These are phyloP conservation scores for Scaptomyza reducta DNA, from an alignment of 2,888 invertebrate species.

Conservation along the genomic window DNA sequence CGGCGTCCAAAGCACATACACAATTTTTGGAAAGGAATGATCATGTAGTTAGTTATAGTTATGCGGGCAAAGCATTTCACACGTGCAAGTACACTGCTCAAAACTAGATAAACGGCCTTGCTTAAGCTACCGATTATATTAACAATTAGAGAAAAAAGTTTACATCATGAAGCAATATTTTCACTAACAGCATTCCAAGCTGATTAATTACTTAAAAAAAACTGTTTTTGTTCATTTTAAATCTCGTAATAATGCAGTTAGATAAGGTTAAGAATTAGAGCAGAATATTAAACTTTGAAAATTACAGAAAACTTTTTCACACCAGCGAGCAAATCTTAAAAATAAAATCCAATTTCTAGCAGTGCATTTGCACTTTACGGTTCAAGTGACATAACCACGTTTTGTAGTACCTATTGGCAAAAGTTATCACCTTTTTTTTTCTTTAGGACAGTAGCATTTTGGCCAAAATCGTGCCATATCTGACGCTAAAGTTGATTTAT, in stretches of 20 bases:
- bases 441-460: conserved; percentile 29
- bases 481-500: conserved; percentile 64
- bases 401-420: neutral
- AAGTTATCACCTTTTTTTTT: too few relatives aligned
- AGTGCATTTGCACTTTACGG: conserved; percentile 50
- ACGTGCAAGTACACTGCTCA: conserved; percentile 36
- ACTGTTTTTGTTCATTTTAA: too few relatives aligned
- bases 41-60: conserved; percentile 50
- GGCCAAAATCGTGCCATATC: conserved; percentile 64
- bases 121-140: too few relatives aligned
- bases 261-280: too few relatives aligned
- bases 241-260: too few relatives aligned
- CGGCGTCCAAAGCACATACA: conserved; percentile 35
- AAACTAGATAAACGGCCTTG: too few relatives aligned
- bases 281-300: too few relatives aligned
- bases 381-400: conserved; percentile 58
- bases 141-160: too few relatives aligned
- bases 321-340: neutral
- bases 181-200: too few relatives aligned
- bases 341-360: conserved; percentile 15
- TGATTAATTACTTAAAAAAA: too few relatives aligned
- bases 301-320: too few relatives aligned
- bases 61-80: conserved; percentile 41
- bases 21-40: conserved; percentile 37
- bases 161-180: too few relatives aligned